Base-by-base conservation (phyloP, 2,888 invertebrate species). In the Nowickia ferox region DNA sequence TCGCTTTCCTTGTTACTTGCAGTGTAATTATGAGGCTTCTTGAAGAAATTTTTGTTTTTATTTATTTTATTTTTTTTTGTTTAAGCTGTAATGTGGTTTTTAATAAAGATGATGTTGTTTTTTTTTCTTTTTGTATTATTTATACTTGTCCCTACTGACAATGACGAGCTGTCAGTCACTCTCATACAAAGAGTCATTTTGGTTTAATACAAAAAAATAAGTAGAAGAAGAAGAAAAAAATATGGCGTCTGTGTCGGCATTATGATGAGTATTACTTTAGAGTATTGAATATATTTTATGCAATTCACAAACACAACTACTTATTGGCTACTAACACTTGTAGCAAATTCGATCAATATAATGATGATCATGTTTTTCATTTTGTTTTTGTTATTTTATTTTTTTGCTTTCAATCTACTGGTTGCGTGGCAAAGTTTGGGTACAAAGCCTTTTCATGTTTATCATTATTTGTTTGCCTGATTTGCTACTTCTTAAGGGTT, bases 111-210 rank as follows among this genome's bases (percentile, higher is more conserved):
- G 53, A 48, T 81, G 76, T 75, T 85, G 75, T 42, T 53, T 63
- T 55, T 84, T 78, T 68, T 42, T 53, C 59, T 55, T 84, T 78
- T 68, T 79, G 74, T 30, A 30, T 72, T 75, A 15, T 51, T 88
- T 87, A 87, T 88, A 89, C 89, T 89, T 89, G 89, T 89, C 87
- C 87, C 87, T 89, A 88, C 87, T 84, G 87, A 80, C 86, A 86
- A 87, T 86, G 86, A 87, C 80, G 82, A 89, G 87, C 88, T 87
- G 88, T 88, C 88, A 88, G 87, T 85, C 86, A 82, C 66, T 84
- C 84, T 84, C 87, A 79, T 53, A 65, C 44, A 46, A 57, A 68
- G 63, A 83, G 71, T 86, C 80, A 71, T 84, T 86, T 80, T 74
- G 82, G 87, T 89, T 90, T 88, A 89, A 89, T 88, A 42, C 38